Evolutionary conservation across 2,797 vertebrate species (phyloP), one percentile per base, ranked within the genome.

Genomic region (Onychomys arenicola): DNA sequence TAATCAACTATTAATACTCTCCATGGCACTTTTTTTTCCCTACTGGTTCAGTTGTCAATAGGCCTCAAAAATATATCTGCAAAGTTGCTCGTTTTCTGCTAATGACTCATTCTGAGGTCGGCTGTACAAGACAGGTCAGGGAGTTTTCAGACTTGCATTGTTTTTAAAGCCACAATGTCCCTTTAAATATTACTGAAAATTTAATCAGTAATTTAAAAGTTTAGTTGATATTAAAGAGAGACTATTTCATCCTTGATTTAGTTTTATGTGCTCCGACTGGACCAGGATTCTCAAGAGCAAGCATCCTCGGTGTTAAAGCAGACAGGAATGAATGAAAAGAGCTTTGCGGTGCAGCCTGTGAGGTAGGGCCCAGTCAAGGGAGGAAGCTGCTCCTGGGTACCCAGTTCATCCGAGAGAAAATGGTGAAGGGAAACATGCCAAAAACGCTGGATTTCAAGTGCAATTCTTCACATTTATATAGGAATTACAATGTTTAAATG

Each of bases 151-250:
- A 77, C 37, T 83, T 12, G 71, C 34, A 75, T 57, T n/a, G 80
- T 93, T 88, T 75, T 93, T 93, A 92, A 93, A 78, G 25, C 37
- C 80, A 93, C 83, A 93, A 86, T 17, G 77, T 86, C 40, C 46
- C 19, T 85, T 89, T 76, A 59, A 57, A 40, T 52, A 37, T 73
- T 82, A 27, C 43, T 89, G 25, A 94, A 27, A 3, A 80, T 7
- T 43, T 65, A 63, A 76, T 75, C 27, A 8, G 23, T 63, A 85
- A 40, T 91, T 95, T 57, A 75, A 91, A 43, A 3, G 82, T 93
- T 82, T 49, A 25, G 69, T 89, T 80, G 76, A 43, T 49, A 17
- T 90, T 73, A 87, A 87, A 93, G 14, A 88, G 14, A 95, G 27
- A 96, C 37, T 87, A 83, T 89, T 84, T 93, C 14, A 65, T 77